Conservation (phyloP, 1,140 invertebrate genomes). For the Procambarus clarkii region DNA sequence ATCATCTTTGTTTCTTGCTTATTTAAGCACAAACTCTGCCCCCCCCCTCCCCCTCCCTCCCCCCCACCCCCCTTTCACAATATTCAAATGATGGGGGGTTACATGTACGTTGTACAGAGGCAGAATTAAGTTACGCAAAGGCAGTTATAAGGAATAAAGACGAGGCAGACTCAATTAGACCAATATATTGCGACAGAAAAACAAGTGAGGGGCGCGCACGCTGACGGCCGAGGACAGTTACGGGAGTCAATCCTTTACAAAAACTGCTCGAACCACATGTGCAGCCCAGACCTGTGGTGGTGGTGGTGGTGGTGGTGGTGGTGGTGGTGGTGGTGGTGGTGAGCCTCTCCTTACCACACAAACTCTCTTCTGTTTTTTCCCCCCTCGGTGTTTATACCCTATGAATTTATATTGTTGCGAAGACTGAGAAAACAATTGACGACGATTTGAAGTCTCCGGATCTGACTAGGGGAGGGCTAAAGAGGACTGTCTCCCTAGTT, state of each 20-base stretch:
- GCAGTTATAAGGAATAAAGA: background rate
- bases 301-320: no score
- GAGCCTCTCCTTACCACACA: background rate
- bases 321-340: background rate
- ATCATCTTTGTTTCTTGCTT: slow-evolving; percentile 5
- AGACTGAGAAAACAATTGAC: background rate
- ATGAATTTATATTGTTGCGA: background rate
- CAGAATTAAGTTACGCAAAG: background rate
- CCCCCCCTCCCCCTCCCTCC: background rate
- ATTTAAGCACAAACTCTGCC: slow-evolving; percentile 24
- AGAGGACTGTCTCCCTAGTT: background rate
- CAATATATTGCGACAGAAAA: background rate
- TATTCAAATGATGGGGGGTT: background rate
- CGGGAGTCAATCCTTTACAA: slow-evolving; percentile 1
- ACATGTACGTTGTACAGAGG: background rate
- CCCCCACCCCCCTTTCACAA: background rate
- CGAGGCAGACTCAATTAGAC: background rate
- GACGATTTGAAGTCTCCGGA: background rate
- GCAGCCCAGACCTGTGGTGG: background rate
- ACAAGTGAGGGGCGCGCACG: background rate
- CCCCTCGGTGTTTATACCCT: background rate
- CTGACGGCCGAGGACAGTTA: slow-evolving; percentile 26
- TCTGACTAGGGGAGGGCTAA: background rate
- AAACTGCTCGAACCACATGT: slow-evolving; percentile 18
- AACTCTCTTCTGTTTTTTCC: background rate